Conservation (phyloP, 2,888 invertebrate genomes). For the Trimorus sp. region DNA sequence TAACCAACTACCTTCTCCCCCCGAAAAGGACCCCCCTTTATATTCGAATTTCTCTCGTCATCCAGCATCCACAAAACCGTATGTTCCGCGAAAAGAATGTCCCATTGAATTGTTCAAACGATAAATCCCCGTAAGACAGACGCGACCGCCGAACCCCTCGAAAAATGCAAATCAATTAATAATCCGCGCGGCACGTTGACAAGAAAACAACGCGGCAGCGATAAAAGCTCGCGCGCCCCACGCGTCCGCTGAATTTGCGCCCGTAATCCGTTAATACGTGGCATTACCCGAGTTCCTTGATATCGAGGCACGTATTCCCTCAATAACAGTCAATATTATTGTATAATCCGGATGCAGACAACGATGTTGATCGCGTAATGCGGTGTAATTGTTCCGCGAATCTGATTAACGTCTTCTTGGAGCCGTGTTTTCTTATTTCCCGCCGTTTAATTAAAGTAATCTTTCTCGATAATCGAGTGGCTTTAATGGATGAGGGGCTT, state of each 20-base stretch:
- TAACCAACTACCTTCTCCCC: too few species aligned
- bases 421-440: conserved; percentile 33
- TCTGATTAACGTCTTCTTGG: conserved; percentile 42
- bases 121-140: too few species aligned
- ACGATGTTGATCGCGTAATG: conserved; percentile 55
- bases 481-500: too few species aligned
- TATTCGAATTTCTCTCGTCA: too few species aligned
- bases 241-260: conserved; percentile 41
- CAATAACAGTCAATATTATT: conserved; percentile 63
- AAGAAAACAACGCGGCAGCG: conserved; percentile 12
- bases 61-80: too few species aligned
- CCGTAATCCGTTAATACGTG: conserved; percentile 57
- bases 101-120: background rate
- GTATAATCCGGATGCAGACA: conserved; percentile 56
- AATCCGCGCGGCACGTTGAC: too few species aligned
- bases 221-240: conserved; percentile 49
- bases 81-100: background rate
- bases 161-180: too few species aligned
- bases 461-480: too few species aligned
- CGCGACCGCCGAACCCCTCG: too few species aligned
- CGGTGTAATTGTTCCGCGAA: conserved; percentile 49
- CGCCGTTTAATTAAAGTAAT: conserved; percentile 14
- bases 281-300: conserved; percentile 55
- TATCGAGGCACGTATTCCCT: conserved; percentile 61
- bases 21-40: too few species aligned